Conservation (phyloP, 1,140 invertebrate species). For the Streblospio benedicti region DNA sequence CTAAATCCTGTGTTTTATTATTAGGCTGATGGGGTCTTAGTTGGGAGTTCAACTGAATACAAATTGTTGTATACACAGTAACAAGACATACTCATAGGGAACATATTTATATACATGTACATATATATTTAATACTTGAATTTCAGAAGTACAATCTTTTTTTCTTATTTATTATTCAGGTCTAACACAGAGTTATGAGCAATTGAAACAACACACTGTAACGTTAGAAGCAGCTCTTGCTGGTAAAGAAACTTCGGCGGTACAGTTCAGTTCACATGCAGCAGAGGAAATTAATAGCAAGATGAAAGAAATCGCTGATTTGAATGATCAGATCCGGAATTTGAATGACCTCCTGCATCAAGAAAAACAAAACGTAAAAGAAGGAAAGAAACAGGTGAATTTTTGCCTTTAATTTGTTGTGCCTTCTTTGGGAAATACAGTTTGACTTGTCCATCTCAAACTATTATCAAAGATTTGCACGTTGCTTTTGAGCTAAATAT, state of each 20-base stretch:
- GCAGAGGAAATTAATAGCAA: slow-evolving; percentile 8
- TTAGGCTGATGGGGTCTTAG: no score
- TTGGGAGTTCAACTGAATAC: no score
- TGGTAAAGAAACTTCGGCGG: slow-evolving; percentile 18
- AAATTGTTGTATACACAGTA: no score
- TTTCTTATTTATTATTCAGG: not conserved
- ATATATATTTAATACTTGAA: no score
- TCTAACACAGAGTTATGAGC: slow-evolving; percentile 15
- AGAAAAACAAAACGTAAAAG: slow-evolving; percentile 25
- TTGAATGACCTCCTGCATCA: slow-evolving; percentile 23
- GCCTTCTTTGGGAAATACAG: no score
- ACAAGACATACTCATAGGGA: no score
- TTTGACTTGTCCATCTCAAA: no score
- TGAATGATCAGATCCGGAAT: slow-evolving; percentile 18
- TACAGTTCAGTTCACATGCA: slow-evolving; percentile 17
- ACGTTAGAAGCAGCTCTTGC: slow-evolving; percentile 24
- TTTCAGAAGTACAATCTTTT: not conserved
- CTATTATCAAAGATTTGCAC: no score
- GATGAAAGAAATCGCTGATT: slow-evolving; percentile 12
- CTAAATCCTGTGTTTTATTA: no score
- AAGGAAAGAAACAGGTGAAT: slow-evolving; percentile 26
- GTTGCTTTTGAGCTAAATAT: no score
- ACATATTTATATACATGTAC: no score
- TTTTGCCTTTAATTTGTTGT: no score
- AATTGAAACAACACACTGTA: slow-evolving; percentile 23